Evolutionary conservation across 2,113 vertebrate genomes (phyloP).

Genomic region (Syngnathus scovelli): DNA sequence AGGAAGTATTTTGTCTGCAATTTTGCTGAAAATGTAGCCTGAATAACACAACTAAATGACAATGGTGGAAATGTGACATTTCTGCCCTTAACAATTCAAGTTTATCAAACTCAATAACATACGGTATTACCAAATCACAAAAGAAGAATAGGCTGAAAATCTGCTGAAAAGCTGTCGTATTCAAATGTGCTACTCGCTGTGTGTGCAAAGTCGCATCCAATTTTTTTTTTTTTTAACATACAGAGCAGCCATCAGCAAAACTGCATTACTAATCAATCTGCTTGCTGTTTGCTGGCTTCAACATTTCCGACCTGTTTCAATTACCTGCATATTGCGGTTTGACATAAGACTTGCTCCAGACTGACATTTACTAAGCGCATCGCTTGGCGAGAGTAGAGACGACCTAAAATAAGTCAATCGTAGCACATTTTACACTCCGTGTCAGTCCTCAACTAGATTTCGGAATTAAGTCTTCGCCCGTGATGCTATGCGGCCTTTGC

Average conservation of each 20-base stretch:
- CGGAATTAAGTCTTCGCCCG: constrained; percentile 12
- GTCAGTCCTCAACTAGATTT: constrained; percentile 21
- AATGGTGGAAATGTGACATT: neutral
- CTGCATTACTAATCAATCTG: neutral
- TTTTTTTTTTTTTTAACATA: neutral
- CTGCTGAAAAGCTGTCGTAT: neutral
- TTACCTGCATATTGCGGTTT: neutral
- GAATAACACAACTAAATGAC: neutral
- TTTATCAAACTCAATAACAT: neutral
- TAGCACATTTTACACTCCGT: neutral
- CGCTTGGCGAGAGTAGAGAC: constrained; percentile 29
- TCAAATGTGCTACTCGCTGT: neutral
- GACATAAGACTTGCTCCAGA: neutral
- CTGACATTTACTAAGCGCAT: constrained; percentile 11
- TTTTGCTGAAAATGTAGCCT: neutral
- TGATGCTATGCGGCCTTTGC: constrained; percentile 19
- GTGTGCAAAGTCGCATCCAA: neutral
- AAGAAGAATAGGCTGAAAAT: neutral
- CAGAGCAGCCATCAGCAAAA: neutral
- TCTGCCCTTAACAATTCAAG: neutral
- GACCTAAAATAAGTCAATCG: constrained; percentile 18
- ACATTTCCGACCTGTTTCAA: neutral
- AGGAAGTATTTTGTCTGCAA: neutral
- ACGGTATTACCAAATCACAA: neutral
- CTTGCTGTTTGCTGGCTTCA: neutral